Evolutionary conservation across 2,888 invertebrate genomes (phyloP).

Genomic region (Acanthosepion pharaonis): DNA sequence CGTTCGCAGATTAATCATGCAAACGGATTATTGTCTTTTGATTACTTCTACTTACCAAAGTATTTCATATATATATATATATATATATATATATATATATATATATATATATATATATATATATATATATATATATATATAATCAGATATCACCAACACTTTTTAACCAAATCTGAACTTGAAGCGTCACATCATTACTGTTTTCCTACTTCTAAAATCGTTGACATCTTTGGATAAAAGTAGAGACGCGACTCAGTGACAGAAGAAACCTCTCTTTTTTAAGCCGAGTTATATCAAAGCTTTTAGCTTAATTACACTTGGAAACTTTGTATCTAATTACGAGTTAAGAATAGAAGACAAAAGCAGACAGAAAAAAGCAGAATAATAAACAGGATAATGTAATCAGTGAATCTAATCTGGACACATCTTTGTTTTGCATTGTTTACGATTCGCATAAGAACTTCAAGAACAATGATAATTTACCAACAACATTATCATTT

Average conservation of each 20-base stretch:
- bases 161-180: not conserved
- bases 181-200: not conserved
- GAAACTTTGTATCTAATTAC: constrained; percentile 33
- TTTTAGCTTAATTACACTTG: constrained; percentile 33
- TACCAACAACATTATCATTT: not conserved
- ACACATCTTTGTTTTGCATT: not conserved
- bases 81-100: too few species aligned
- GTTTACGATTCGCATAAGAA: not conserved
- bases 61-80: too few species aligned
- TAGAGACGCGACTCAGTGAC: not conserved
- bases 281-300: constrained; percentile 13
- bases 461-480: not conserved
- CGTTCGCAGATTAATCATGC: too few species aligned
- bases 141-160: too few species aligned
- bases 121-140: too few species aligned
- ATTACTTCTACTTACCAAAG: too few species aligned
- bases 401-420: constrained; percentile 33
- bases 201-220: not conserved
- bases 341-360: constrained; percentile 20
- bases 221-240: not conserved
- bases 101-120: too few species aligned
- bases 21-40: too few species aligned
- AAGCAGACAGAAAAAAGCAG: not conserved
- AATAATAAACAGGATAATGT: not conserved
- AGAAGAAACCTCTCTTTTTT: not conserved